Evolutionary conservation across 2,113 vertebrate genomes (phyloP).

Genomic region (Gavia stellata): DNA sequence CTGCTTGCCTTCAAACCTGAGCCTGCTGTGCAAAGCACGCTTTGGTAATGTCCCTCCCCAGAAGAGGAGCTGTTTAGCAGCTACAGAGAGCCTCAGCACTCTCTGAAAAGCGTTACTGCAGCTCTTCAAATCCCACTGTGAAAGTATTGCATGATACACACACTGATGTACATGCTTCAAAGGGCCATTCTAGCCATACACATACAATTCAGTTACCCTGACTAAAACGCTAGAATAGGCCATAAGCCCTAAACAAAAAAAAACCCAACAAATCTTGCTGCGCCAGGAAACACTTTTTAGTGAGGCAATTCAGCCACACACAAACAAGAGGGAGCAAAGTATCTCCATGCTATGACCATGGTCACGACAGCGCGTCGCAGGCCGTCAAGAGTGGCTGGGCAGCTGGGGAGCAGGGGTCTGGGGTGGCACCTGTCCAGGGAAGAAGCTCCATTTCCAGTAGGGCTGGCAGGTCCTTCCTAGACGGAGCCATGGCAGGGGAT

Average conservation of each 20-base stretch:
- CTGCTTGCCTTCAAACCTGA: not conserved
- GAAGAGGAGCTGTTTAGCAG: not conserved
- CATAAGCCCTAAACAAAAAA: not conserved
- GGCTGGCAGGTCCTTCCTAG: not conserved
- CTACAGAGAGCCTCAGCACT: not conserved
- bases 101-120: not conserved
- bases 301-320: not conserved
- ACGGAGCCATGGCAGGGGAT: not conserved
- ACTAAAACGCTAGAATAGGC: not conserved
- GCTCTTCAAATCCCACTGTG: not conserved
- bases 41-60: not conserved
- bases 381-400: not conserved
- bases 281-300: not conserved
- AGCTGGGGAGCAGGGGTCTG: not conserved
- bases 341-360: not conserved
- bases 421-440: not conserved
- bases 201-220: not conserved
- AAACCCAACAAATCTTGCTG: not conserved
- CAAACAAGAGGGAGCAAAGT: not conserved
- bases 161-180: not conserved
- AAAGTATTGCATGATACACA: not conserved
- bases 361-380: not conserved
- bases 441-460: not conserved
- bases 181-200: not conserved
- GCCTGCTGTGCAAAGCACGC: not conserved